Percentiles rank a stretch among this genome's conserved stretches.
Evolutionary conservation across 2,113 vertebrate species (phyloP).

Genomic region (Ginglymostoma cirratum): DNA sequence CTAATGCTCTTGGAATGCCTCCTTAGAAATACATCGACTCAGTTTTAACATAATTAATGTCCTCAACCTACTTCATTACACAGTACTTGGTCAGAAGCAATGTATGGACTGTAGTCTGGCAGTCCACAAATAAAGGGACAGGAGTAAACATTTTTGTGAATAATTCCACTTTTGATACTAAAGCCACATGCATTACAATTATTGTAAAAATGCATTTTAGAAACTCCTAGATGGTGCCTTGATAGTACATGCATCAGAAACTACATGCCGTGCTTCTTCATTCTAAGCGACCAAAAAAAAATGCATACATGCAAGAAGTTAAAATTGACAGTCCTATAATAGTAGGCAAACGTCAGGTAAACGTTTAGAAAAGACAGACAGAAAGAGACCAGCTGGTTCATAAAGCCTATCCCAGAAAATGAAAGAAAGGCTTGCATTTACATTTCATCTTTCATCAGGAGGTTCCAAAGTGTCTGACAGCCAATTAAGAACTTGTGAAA

Average conservation of each 20-base stretch:
- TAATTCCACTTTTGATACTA: neutral
- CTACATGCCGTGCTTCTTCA: neutral
- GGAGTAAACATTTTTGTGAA: neutral
- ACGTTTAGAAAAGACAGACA: neutral
- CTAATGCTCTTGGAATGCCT: neutral
- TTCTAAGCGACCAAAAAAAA: neutral
- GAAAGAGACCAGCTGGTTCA: neutral
- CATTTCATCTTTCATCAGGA: neutral
- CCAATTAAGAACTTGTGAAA: neutral
- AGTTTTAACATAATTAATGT: neutral
- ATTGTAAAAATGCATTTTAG: neutral
- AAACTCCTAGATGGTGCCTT: neutral
- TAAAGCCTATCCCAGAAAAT: neutral
- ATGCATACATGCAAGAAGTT: neutral
- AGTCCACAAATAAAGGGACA: neutral
- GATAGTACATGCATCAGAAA: neutral
- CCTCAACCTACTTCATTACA: neutral
- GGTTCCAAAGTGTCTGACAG: neutral
- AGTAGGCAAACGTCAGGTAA: neutral
- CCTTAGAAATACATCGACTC: neutral
- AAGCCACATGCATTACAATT: neutral
- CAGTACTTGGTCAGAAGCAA: neutral
- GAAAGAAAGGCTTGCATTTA: neutral
- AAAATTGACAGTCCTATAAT: neutral
- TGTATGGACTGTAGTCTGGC: neutral